phyloP scores from a whole-genome alignment of 2,797 vertebrate genomes.

The Simalia tracyae region DNA sequence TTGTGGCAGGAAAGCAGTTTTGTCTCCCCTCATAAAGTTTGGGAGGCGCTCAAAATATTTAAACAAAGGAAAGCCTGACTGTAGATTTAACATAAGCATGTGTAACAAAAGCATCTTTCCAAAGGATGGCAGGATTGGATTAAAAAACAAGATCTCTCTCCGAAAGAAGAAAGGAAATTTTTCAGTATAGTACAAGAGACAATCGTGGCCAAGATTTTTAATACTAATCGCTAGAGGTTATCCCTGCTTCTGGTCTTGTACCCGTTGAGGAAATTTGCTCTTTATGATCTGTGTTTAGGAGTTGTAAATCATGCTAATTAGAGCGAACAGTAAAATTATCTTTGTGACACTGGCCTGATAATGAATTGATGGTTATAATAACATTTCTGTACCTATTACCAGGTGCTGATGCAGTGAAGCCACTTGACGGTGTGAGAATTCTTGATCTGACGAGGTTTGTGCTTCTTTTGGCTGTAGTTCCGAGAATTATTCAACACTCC shows the following conservation, averaged over 20 bases:
- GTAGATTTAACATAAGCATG: neutral
- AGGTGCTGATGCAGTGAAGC: conserved; percentile 72
- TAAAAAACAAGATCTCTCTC: neutral
- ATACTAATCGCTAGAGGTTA: neutral
- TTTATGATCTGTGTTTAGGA: neutral
- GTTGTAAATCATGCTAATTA: neutral
- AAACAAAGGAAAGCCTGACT: neutral
- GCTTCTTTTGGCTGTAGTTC: conserved; percentile 25
- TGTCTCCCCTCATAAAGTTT: neutral
- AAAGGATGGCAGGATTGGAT: neutral
- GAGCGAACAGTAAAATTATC: neutral
- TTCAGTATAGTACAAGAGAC: rapidly evolving
- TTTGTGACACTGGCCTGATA: neutral
- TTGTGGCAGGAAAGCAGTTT: neutral
- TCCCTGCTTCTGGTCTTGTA: neutral
- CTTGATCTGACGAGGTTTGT: conserved; percentile 90
- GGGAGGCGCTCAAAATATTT: neutral
- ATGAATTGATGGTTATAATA: neutral
- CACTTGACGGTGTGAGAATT: conserved; percentile 86
- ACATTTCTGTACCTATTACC: conserved; percentile 58
- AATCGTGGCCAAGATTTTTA: neutral
- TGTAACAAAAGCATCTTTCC: conserved; percentile 12
- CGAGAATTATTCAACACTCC: conserved; percentile 32
- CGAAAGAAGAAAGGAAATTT: neutral
- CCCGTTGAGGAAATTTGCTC: conserved; percentile 13